Conservation (phyloP, 2,113 vertebrate genomes). For the Corythornis vintsioides region DNA sequence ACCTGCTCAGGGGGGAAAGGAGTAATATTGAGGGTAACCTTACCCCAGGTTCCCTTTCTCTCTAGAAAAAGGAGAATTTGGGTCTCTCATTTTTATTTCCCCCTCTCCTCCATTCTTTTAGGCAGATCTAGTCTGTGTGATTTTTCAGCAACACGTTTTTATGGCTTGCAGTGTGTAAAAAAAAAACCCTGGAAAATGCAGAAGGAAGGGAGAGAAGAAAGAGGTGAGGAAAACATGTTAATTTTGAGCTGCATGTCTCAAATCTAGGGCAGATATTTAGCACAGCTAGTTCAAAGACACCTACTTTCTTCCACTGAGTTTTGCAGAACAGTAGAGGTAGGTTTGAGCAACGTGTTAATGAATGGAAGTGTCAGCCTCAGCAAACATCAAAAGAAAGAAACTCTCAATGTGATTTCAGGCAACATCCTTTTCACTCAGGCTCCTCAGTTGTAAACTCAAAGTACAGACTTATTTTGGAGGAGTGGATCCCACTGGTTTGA, state of each 20-base stretch:
- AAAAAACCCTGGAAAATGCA: background rate
- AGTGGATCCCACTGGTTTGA: background rate
- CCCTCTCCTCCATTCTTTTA: background rate
- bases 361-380: background rate
- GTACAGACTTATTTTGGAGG: background rate
- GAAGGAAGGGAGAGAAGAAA: conserved; percentile 1
- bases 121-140: background rate
- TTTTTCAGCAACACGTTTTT: background rate
- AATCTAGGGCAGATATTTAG: conserved; percentile 64
- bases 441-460: background rate
- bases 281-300: conserved; percentile 52
- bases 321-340: background rate
- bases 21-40: background rate
- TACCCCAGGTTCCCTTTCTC: background rate
- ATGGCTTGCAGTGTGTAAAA: background rate
- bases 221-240: background rate
- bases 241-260: conserved; percentile 12
- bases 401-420: background rate
- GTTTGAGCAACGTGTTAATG: conserved; percentile 22
- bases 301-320: conserved; percentile 16
- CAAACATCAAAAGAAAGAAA: conserved; percentile 35
- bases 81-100: background rate
- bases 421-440: background rate
- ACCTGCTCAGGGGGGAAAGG: background rate
- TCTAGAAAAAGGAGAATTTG: background rate